phyloP scores from a whole-genome alignment of 1,140 invertebrate species.

The Battus philenor region DNA sequence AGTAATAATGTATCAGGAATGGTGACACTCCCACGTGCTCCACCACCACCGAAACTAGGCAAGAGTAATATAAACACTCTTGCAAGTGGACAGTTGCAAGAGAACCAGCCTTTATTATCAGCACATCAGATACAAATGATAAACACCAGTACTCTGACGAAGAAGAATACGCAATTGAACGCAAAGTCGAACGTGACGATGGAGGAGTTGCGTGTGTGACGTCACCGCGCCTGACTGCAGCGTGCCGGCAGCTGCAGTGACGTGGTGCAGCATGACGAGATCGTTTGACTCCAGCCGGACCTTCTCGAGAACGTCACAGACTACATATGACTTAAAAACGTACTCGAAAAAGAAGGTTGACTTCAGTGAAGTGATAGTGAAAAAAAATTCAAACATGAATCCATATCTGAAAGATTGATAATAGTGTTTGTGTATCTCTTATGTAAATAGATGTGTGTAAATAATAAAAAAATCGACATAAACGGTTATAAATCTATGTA shows the following conservation, averaged over 20 bases:
- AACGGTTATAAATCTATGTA: slow-evolving; percentile 37
- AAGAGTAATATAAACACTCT: slow-evolving; percentile 78
- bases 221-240: slow-evolving; percentile 77
- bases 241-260: slow-evolving; percentile 74
- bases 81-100: slow-evolving; percentile 78
- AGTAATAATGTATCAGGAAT: slow-evolving; percentile 79
- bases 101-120: slow-evolving; percentile 78
- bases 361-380: slow-evolving; percentile 22
- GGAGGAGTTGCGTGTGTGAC: slow-evolving; percentile 89
- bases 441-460: slow-evolving; percentile 54
- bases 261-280: slow-evolving; percentile 70
- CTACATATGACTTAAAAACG: slow-evolving; percentile 43
- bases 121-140: slow-evolving; percentile 82
- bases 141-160: slow-evolving; percentile 80
- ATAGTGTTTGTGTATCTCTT: too few species aligned
- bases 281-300: slow-evolving; percentile 74
- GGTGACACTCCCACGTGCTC: slow-evolving; percentile 80
- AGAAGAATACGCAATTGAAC: slow-evolving; percentile 80
- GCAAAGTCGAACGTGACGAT: slow-evolving; percentile 80
- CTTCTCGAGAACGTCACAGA: slow-evolving; percentile 65
- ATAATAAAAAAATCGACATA: slow-evolving; percentile 28
- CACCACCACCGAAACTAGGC: slow-evolving; percentile 83
- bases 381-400: slow-evolving; percentile 3
- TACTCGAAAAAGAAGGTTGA: slow-evolving; percentile 31
- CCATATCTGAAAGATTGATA: slow-evolving; percentile 10